A percentile compares a stretch with the other conserved stretches of the same genome.
Conservation (phyloP, 1,140 invertebrate species). For the Acromyrmex heyeri region DNA sequence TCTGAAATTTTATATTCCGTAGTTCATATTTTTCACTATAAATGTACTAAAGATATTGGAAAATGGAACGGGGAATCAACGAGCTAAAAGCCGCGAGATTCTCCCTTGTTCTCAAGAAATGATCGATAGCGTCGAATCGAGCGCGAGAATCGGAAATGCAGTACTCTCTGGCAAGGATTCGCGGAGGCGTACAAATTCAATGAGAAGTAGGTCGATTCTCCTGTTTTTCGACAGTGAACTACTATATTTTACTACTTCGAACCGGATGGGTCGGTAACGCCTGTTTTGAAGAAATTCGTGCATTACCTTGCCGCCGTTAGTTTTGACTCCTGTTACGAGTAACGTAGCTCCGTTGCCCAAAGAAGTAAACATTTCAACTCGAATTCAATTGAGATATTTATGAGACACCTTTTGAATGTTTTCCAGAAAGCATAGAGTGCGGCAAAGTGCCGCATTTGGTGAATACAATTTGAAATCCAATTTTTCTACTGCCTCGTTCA, state of each 20-base stretch:
- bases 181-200: slow-evolving; percentile 48
- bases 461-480: slow-evolving; percentile 28
- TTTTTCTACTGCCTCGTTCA: slow-evolving; percentile 5
- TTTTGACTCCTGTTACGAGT: slow-evolving; percentile 41
- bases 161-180: slow-evolving; percentile 37
- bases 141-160: slow-evolving; percentile 41
- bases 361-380: slow-evolving; percentile 49
- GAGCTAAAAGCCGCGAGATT: slow-evolving; percentile 13
- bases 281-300: slow-evolving; percentile 26
- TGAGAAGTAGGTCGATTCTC: slow-evolving; percentile 50
- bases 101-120: slow-evolving; percentile 20
- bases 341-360: background rate
- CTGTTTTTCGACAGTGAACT: slow-evolving; percentile 48
- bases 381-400: slow-evolving; percentile 53
- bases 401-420: slow-evolving; percentile 30
- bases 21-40: slow-evolving; percentile 34
- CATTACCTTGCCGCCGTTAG: slow-evolving; percentile 7
- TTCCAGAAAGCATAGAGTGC: slow-evolving; percentile 22
- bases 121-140: slow-evolving; percentile 35
- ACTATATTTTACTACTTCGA: slow-evolving; percentile 51
- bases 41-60: slow-evolving; percentile 39
- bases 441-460: slow-evolving; percentile 3
- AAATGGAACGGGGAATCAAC: slow-evolving; percentile 53
- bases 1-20: slow-evolving; percentile 12
- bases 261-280: slow-evolving; percentile 10